These are phyloP conservation scores for Hemistola chrysoprasaria DNA, from an alignment of 2,888 invertebrate species.

Conservation along the genomic window DNA sequence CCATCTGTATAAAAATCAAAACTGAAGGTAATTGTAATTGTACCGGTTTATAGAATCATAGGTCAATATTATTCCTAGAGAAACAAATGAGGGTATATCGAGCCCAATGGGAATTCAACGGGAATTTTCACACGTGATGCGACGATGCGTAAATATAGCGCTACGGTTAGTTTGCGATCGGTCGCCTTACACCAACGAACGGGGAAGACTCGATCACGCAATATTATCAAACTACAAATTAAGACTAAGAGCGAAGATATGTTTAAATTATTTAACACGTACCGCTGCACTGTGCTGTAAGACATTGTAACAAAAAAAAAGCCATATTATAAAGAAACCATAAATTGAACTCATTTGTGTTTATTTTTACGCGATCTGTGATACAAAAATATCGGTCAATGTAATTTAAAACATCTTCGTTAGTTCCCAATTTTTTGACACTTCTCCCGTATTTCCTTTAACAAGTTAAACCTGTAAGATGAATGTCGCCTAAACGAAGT, in stretches of 20 bases:
- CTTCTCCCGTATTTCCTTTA: conserved; percentile 15
- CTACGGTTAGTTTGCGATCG: conserved; percentile 66
- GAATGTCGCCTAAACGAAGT: conserved; percentile 37
- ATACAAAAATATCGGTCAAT: conserved; percentile 2
- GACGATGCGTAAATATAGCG: conserved; percentile 65
- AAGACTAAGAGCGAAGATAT: no score
- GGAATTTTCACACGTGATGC: conserved; percentile 71
- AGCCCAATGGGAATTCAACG: conserved; percentile 62
- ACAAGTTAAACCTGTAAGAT: conserved; percentile 32
- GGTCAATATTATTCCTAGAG: conserved; percentile 36
- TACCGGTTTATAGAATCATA: conserved; percentile 14
- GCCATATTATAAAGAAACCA: background rate
- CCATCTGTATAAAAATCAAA: no score
- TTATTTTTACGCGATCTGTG: background rate
- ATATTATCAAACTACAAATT: no score
- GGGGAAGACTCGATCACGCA: conserved; percentile 54
- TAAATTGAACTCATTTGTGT: background rate
- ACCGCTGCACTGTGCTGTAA: background rate
- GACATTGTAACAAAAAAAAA: conserved; percentile 8
- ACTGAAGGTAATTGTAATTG: no score
- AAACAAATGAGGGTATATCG: conserved; percentile 57
- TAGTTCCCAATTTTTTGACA: conserved; percentile 9
- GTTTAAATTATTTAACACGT: no score
- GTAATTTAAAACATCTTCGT: conserved; percentile 6
- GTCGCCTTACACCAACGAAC: conserved; percentile 47